Evolutionary conservation across 2,888 invertebrate species (phyloP).

Genomic region (Elegia similella): DNA sequence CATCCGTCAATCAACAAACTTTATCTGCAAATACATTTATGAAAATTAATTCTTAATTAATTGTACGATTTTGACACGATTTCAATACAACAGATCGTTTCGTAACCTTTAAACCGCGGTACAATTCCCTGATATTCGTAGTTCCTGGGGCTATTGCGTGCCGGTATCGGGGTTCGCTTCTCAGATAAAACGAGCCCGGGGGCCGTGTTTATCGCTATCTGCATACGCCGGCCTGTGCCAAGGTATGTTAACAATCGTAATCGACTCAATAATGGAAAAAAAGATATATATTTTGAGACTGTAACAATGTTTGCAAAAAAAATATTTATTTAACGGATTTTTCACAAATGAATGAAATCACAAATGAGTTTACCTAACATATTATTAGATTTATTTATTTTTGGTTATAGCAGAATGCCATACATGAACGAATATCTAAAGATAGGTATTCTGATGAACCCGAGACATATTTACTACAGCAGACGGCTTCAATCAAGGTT

Average conservation of each 20-base stretch:
- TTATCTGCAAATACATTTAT: no score
- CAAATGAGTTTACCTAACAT: no score
- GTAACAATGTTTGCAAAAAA: neutral
- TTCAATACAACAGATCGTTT: neutral
- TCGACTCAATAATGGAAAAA: neutral
- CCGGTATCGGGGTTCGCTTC: slow-evolving; percentile 5
- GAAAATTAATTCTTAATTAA: no score
- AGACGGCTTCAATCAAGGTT: no score
- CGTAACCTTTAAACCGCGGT: neutral
- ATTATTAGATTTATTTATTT: no score
- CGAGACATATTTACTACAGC: no score
- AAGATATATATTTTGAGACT: neutral
- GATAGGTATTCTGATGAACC: no score
- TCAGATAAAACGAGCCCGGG: slow-evolving; percentile 7
- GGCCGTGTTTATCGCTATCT: slow-evolving; percentile 3
- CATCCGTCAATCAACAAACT: no score
- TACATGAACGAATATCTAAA: no score
- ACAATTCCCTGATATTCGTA: neutral
- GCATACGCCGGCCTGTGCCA: slow-evolving; percentile 4
- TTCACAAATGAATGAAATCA: no score
- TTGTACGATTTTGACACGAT: neutral
- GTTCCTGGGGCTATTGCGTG: slow-evolving; percentile 10
- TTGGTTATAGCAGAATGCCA: no score
- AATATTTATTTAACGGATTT: no score
- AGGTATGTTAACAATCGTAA: slow-evolving; percentile 14